phyloP scores from a whole-genome alignment of 2,797 vertebrate genomes.

The Esox masquinongy region DNA sequence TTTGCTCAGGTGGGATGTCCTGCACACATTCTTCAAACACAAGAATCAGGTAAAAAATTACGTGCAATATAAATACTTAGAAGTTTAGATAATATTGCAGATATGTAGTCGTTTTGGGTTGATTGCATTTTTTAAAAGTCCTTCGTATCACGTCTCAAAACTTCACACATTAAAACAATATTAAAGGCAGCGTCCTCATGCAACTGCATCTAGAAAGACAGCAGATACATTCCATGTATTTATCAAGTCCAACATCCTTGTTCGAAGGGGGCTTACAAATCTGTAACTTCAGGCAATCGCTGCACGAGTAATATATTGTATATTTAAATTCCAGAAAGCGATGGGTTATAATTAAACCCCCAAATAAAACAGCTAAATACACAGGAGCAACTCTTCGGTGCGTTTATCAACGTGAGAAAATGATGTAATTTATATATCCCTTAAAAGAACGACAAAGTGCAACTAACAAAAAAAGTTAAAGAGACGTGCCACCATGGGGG shows the following conservation, averaged over 20 bases:
- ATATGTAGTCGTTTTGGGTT: neutral
- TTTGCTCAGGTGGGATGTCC: constrained; percentile 18
- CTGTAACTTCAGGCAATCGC: constrained; percentile 1
- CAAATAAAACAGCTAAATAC: constrained; percentile 7
- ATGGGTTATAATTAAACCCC: constrained; percentile 8
- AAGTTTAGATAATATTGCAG: neutral
- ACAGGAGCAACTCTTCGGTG: neutral
- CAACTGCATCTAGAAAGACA: neutral
- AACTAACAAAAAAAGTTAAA: constrained; percentile 56
- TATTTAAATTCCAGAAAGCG: constrained; percentile 14
- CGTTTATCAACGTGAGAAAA: neutral
- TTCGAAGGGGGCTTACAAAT: neutral
- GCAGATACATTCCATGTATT: neutral
- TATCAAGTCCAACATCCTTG: neutral
- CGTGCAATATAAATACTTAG: neutral
- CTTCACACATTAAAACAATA: constrained; percentile 4
- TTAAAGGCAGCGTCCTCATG: neutral
- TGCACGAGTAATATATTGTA: neutral
- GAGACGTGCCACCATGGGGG: constrained; percentile 52
- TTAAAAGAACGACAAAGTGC: constrained; percentile 25
- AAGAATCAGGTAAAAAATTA: neutral
- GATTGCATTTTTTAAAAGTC: constrained; percentile 1
- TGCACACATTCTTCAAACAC: neutral
- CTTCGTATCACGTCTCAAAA: neutral
- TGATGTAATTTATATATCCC: neutral